Evolutionary conservation across 2,797 vertebrate genomes (phyloP), one percentile per base, ranked within the genome.

Genomic region (Stomatorhinus walkeri): DNA sequence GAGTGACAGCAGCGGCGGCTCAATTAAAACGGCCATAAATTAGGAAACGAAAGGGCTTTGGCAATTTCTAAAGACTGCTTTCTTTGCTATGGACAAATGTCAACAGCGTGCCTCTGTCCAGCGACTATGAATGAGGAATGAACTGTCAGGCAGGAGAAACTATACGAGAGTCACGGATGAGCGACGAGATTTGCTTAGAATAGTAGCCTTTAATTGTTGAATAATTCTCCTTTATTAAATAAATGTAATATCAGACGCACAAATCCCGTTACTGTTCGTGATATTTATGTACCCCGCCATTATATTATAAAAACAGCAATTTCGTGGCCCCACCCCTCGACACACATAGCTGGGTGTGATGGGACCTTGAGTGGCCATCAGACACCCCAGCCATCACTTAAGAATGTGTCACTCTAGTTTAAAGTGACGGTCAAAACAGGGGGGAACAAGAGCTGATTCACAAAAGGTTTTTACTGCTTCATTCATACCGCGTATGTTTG

Each of bases 381-480:
- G 40, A 81, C 76, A 7, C 36, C 76, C 40, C 36, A 81, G 19
- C 76, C 76, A 43, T 43, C 14, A 43, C 72, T 19, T 9, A 79
- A 79, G 72, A 43, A 79, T 79, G 72, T 79, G 32, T 79, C 72
- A 81, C 68, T 72, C 32, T 5, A 72, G 28, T 72, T 72, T 81
- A 81, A 46, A 81, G 36, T 81, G 19, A 43, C 40, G 36, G 22
- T 46, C 12, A 79, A 16, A 79, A 43, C 36, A 1, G 2, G 36
- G 16, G 1, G 24, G 1, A 16, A 79, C 72, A 79, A 79, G 72
- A 79, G 72, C 76, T 46, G 7, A 81, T 46, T 46, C 76, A 81
- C 76, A 81, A 81, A 81, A 81, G 76, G 76, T 32, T 81, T 81
- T 81, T 81, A 19, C 40, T 81, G 40, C 76, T 81, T 81, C 76